Evolutionary conservation across 2,797 vertebrate species (phyloP).

Genomic region (Microctenopoma lineatum): DNA sequence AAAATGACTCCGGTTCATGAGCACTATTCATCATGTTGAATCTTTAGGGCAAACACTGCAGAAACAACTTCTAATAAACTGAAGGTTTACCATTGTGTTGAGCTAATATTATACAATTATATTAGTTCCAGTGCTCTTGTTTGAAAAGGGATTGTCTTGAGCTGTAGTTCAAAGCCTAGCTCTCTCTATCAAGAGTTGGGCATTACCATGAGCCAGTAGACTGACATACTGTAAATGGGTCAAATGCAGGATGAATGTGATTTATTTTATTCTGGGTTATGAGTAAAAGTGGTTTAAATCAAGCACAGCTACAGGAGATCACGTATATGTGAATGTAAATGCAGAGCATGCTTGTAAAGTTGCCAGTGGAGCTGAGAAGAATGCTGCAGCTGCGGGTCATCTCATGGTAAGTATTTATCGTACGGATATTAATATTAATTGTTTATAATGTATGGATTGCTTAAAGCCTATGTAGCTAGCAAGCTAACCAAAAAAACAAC

Average conservation of each 20-base stretch:
- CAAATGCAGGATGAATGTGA: slow-evolving; percentile 1
- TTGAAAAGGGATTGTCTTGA: not conserved
- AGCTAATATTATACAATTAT: not conserved
- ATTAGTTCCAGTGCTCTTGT: slow-evolving; percentile 3
- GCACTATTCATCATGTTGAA: slow-evolving; percentile 3
- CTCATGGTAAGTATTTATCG: too few relatives aligned
- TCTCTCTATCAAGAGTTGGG: not conserved
- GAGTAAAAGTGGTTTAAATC: slow-evolving; percentile 9
- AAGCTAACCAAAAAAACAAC: too few relatives aligned
- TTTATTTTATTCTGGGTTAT: not conserved
- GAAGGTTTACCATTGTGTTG: not conserved
- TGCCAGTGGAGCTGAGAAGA: too few relatives aligned
- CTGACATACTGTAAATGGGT: slow-evolving; percentile 1
- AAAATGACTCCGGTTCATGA: not conserved
- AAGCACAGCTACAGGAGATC: not conserved
- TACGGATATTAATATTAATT: too few relatives aligned
- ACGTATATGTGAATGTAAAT: not conserved
- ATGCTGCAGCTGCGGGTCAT: too few relatives aligned
- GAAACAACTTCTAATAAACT: slow-evolving; percentile 2
- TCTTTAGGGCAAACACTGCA: not conserved
- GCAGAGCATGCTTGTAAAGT: slow-evolving; percentile 3
- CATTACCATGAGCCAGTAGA: not conserved
- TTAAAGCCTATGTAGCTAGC: too few relatives aligned
- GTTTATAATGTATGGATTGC: too few relatives aligned
- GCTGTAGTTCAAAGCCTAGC: not conserved